Evolutionary conservation across 2,797 vertebrate genomes (phyloP), one percentile per base, ranked within the genome.

Genomic region (Pipistrellus kuhlii): DNA sequence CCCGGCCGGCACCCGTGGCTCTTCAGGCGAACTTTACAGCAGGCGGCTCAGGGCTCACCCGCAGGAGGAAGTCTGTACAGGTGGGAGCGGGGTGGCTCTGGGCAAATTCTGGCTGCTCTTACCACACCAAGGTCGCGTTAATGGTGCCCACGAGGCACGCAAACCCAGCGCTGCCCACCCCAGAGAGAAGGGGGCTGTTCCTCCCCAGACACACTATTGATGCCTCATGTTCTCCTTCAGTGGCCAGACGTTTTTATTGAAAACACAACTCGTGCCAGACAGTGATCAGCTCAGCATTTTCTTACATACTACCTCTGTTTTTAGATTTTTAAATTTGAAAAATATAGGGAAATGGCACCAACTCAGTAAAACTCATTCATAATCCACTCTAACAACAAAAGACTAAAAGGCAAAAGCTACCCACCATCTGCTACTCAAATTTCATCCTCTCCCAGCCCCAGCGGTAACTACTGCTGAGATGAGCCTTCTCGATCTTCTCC

Each of bases 281-380:
- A 46, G 21, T 9, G 73, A 57, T 69, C 25, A 27, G 91, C 32
- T 80, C 75, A 73, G 48, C 44, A 38, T 80, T 85, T 92, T 87
- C 57, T 90, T 41, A 78, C 18, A 21, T 3, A 13, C 32, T 53
- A 66, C 66, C 20, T 90, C 62, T 92, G 57, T 15, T 81, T 77
- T 85, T 71, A 41, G 17, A 32, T 13, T 76, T 92, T 93, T 75
- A 46, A 46, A 71, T 68, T 73, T 51, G 27, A 85, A 81, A 86
- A 86, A 86, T 55, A 84, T 1, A 69, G 57, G 59, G 4, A 78
- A 90, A 88, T 14, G 41, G 44, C 71, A 38, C 38, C 41, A 44
- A 66, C 69, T 87, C 41, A 66, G 23, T 7, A 85, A 90, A 94
- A 72, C 32, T 91, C 41, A 55, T 20, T 77, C 89, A 72, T 8